Evolutionary conservation across 2,797 vertebrate genomes (phyloP), one percentile per base, ranked within the genome.

Genomic region (Periophthalmus magnuspinnatus): DNA sequence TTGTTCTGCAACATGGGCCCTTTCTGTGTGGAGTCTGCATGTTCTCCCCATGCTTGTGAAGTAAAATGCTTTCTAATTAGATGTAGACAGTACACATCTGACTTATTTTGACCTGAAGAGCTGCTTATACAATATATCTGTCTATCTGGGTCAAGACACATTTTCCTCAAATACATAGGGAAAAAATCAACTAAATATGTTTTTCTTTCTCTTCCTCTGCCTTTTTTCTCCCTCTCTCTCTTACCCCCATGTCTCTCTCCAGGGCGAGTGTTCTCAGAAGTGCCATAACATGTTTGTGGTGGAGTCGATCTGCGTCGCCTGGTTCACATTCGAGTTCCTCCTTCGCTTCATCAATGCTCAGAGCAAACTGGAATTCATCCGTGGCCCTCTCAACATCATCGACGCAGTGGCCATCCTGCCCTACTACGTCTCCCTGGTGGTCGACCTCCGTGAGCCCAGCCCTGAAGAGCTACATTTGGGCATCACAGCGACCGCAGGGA

Each of bases 321-420:
- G 97, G 97, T 99, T 99, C 79, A 96, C 97, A 2, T 69, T 99
- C 79, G 97, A 99, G 90, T 95, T 99, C 71, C 2, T 85, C 28
- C 79, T 94, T 2, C 92, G 96, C 0, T 97, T 98, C 21, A 78
- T 96, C 69, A 96, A 98, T 68, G 95, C 97, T 1, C 92, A 79
- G 80, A 95, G 93, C 92, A 99, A 99, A 80, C 94, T 97, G 79
- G 94, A 93, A 80, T 99, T 99, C 67, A 94, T 95, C 72, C 95
- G 94, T 3, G 93, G 94, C 0, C 97, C 97, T 1, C 92, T 99
- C 63, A 99, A 99, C 84, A 93, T 98, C 79, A 97, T 99, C 6
- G 97, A 99, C 59, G 93, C 94, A 63, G 74, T 97, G 67, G 97
- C 97, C 90, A 98, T 99, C 84, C 93, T 99, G 77, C 97, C 97